Evolutionary conservation across 2,797 vertebrate species (phyloP).

Genomic region (Onychomys leucogaster): DNA sequence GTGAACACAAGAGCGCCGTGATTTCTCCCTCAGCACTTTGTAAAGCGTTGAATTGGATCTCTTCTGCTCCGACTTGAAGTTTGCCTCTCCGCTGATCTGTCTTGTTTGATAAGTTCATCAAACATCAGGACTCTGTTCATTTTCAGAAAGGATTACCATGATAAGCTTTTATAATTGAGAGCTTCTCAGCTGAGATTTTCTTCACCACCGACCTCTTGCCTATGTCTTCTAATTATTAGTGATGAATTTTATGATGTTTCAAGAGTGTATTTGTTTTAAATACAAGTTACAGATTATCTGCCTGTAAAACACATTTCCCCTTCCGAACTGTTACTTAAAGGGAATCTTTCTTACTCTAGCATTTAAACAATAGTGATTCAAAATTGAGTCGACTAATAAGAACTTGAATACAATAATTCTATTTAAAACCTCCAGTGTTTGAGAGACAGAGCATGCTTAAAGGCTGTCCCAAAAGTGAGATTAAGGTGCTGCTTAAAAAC

Average conservation of each 20-base stretch:
- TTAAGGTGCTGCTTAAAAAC: background rate
- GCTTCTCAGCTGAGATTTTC: constrained; percentile 81
- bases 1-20: constrained; percentile 69
- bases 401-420: constrained; percentile 63
- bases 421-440: constrained; percentile 47
- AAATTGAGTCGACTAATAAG: constrained; percentile 72
- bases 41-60: constrained; percentile 85
- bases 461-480: constrained; percentile 43
- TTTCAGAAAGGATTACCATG: constrained; percentile 87
- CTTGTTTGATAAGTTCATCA: constrained; percentile 89
- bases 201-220: constrained; percentile 74
- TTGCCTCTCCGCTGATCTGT: constrained; percentile 88
- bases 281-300: constrained; percentile 85
- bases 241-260: constrained; percentile 87
- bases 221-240: constrained; percentile 87
- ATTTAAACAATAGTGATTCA: constrained; percentile 77
- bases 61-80: constrained; percentile 84
- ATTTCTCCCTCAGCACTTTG: constrained; percentile 79
- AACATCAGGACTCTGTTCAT: constrained; percentile 88
- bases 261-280: constrained; percentile 87
- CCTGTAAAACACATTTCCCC: constrained; percentile 68
- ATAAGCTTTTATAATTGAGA: constrained; percentile 89
- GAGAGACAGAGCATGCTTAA: background rate
- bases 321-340: constrained; percentile 73
- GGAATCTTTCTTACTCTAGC: constrained; percentile 67